Base-by-base conservation (phyloP, 2,113 vertebrate species). In the Gopherus flavomarginatus region DNA sequence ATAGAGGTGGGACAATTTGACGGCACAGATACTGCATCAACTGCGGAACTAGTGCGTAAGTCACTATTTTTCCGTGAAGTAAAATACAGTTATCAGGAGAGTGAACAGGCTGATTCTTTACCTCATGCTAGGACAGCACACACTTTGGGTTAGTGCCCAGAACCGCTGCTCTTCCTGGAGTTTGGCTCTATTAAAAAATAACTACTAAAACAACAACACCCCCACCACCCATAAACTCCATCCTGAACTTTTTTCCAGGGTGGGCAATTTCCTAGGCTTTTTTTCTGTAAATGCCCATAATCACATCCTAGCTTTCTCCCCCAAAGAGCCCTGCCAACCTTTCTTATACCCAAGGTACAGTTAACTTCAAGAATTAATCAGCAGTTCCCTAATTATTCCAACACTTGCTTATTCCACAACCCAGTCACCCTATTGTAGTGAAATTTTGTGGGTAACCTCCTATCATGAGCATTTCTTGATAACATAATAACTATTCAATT, bases 21-120 rank as follows among this genome's bases (percentile, higher is more conserved):
- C 38, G 83, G 38, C 56, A 53, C 42, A 0, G 0, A 29, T 11
- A 65, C 8, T 0, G 0, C 57, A 49, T 89, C 85, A 94, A 87
- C 81, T 95, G 56, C 62, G 65, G 57, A 83, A 88, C 52, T 16
- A 88, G 31, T 54, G 42, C 47, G 57, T 88, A 85, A 75, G 35
- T 95, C 85, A 53, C 21, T 57, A 6, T 62, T 83, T 69, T 62
- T 88, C 59, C 90, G 50, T 1, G 0, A 8, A 21, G 44, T 87
- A 62, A 85, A 95, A 89, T 79, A 38, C 65, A 87, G 50, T 53
- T 90, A 49, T 62, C 83, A 47, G 78, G 27, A 54, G 2, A 1
- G 1, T 47, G 49, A 90, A 83, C 26, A 81, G 42, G n/a, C 17
- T 57, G 57, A 88, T 80, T n/a, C 26, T 50, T 84, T 59, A 13